Base-by-base conservation (phyloP, 35 echinoderm and acorn worm species). In the Stichopus chloronotus region DNA sequence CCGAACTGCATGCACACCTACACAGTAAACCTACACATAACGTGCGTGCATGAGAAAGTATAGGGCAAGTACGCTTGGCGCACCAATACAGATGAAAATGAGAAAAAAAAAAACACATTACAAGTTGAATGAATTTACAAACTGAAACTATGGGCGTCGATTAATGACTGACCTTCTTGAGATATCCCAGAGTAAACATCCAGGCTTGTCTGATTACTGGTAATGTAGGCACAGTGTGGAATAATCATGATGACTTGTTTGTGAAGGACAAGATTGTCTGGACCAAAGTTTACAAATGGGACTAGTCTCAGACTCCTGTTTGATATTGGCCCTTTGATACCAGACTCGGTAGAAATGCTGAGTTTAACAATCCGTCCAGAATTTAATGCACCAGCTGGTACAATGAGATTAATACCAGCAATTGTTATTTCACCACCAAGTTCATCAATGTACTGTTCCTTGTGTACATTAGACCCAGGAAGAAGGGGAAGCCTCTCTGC, bases 361-460 rank as follows among this genome's bases (percentile, higher is more conserved):
- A 76, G 24, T 20, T 24, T 76, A 11, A 76, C 6, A 76, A 76
- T 76, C 5, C 8, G 17, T 76, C 72, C 72, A 20, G 17, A 6
- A 76, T 17, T 20, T 20, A 76, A 7, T 20, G 72, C 72, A 76
- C 72, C 72, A 76, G 72, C 72, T 76, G 72, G 72, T 76, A 76
- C 24, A 17, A 16, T 6, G 6, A 76, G 5, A 6, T 76, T 4
- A 76, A 24, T 24, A 76, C 24, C 24, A 20, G 13, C 9, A 17
- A 20, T 24, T 76, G 9, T 17, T 13, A 76, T 17, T 6, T 76
- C 11, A 6, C 72, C 72, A 17, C 72, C 72, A 24, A 20, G 17
- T 76, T 76, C 72, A 76, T 76, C 72, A 76, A 76, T 76, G 72
- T 76, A 76, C 11, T 76, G 72, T 2, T 76, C 72, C 72, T 76